These are phyloP conservation scores for Eristalis arbustorum DNA, from an alignment of 2,888 invertebrate genomes.

Conservation along the genomic window DNA sequence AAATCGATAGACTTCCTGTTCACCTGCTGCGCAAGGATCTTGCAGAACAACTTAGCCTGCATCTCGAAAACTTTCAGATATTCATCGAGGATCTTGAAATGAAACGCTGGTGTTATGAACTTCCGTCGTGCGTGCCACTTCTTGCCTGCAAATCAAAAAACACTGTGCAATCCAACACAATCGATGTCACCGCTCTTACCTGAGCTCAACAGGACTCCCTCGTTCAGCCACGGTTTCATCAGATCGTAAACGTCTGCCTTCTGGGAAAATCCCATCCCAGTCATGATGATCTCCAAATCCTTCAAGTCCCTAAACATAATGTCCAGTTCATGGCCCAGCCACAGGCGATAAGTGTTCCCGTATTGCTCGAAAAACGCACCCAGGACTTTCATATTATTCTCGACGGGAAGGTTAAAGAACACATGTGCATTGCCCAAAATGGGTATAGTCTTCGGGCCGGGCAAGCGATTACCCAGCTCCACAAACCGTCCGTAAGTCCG, in stretches of 20 bases:
- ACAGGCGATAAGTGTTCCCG: constrained; percentile 56
- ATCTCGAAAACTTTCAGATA: constrained; percentile 86
- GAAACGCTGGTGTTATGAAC: constrained; percentile 88
- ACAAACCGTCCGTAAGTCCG: neutral
- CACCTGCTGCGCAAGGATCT: constrained; percentile 77
- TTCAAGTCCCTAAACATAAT: constrained; percentile 54
- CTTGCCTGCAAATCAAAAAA: constrained; percentile 17
- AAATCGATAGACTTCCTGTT: constrained; percentile 80
- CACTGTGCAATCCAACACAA: too few species aligned
- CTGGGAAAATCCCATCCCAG: constrained; percentile 76
- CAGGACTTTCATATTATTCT: constrained; percentile 69
- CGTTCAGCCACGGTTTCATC: constrained; percentile 80
- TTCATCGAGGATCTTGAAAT: constrained; percentile 87
- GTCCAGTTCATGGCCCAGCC: constrained; percentile 66
- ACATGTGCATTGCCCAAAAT: constrained; percentile 43
- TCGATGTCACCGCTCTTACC: too few species aligned
- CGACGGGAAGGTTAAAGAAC: constrained; percentile 29
- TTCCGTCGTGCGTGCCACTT: constrained; percentile 86
- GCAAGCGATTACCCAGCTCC: constrained; percentile 21
- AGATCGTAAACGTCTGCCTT: constrained; percentile 81
- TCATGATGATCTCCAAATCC: constrained; percentile 63
- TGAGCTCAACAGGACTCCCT: constrained; percentile 81
- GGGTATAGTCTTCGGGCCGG: constrained; percentile 24
- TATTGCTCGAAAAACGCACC: constrained; percentile 57
- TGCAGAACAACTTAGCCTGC: constrained; percentile 82